Evolutionary conservation across 2,113 vertebrate species (phyloP), one percentile per base, ranked within the genome.

Genomic region (Piprites chloris): DNA sequence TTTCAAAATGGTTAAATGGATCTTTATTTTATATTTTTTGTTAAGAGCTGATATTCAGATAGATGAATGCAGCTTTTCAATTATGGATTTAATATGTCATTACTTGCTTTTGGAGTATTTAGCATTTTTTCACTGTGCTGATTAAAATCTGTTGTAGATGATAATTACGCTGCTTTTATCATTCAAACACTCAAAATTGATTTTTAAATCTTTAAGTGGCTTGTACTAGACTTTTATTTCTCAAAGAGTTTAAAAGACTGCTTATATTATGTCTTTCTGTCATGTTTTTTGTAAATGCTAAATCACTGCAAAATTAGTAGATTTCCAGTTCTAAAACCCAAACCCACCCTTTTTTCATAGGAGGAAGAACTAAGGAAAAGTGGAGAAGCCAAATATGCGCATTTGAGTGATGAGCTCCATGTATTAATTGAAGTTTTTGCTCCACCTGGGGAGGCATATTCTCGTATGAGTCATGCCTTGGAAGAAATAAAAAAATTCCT

Each of bases 401-500:
- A 99, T 97, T 98, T 99, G 98, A 99, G 98, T 97, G 99, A 99
- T 47, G 99, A 99, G 97, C 99, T 99, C 80, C 99, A 99, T 1
- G 99, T 99, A 96, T 98, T 99, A 98, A 99, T 99, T 98, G 99
- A 99, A 98, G 99, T 99, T 94, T 99, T 99, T 93, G 99, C 99
- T 96, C 99, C 99, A 87, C 99, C 99, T 66, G 99, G 99, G 94
- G 99, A 99, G 96, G 99, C 99, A 9, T 99, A 99, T 98, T 99
- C 99, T 97, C 99, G 99, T 42, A 99, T 99, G 99, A 99, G 99
- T 98, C 99, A 99, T 87, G 99, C 99, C 80, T 96, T 99, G 98
- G 99, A 99, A 97, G 99, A 99, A 97, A 99, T 99, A 61, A 99
- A 99, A 97, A 99, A 99, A 97, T 99, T 99, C 97, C 98, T 99